Evolutionary conservation across 2,797 vertebrate genomes (phyloP).

Genomic region (Propithecus perrieri): DNA sequence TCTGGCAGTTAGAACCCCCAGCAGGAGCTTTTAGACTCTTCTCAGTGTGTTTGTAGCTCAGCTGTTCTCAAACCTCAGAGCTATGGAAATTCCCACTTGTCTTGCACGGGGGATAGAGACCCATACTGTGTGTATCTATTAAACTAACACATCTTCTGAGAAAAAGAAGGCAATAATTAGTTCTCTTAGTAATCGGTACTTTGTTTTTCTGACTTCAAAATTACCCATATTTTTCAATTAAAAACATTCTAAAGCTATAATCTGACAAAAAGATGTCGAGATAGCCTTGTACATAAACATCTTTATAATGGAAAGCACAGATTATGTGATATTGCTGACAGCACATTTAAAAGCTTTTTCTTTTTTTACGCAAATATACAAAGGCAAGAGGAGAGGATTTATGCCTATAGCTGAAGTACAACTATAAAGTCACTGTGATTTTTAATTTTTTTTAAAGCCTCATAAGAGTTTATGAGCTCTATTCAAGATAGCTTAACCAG

Average conservation of each 20-base stretch:
- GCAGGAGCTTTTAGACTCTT: conserved; percentile 69
- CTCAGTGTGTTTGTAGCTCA: conserved; percentile 60
- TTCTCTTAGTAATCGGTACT: conserved; percentile 61
- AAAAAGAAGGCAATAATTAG: conserved; percentile 70
- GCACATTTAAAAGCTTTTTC: conserved; percentile 6
- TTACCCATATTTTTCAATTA: conserved; percentile 72
- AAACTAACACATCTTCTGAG: conserved; percentile 69
- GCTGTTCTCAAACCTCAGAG: conserved; percentile 70
- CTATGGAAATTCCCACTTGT: conserved; percentile 67
- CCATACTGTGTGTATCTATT: conserved; percentile 71
- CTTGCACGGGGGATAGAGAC: conserved; percentile 46
- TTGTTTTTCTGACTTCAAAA: conserved; percentile 71
- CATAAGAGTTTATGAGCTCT: background rate
- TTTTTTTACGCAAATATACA: conserved; percentile 7
- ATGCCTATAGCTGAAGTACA: background rate
- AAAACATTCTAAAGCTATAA: conserved; percentile 62
- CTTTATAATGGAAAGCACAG: conserved; percentile 51
- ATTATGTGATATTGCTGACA: conserved; percentile 52
- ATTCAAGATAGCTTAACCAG: conserved; percentile 36
- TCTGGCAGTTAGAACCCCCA: conserved; percentile 64
- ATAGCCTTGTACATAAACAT: conserved; percentile 15
- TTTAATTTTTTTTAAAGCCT: conserved; percentile 57
- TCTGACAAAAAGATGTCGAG: conserved; percentile 55
- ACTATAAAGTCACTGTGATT: background rate
- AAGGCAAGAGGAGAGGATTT: background rate